Evolutionary conservation across 2,113 vertebrate species (phyloP), one percentile per base, ranked within the genome.

Genomic region (Clarias magur): DNA sequence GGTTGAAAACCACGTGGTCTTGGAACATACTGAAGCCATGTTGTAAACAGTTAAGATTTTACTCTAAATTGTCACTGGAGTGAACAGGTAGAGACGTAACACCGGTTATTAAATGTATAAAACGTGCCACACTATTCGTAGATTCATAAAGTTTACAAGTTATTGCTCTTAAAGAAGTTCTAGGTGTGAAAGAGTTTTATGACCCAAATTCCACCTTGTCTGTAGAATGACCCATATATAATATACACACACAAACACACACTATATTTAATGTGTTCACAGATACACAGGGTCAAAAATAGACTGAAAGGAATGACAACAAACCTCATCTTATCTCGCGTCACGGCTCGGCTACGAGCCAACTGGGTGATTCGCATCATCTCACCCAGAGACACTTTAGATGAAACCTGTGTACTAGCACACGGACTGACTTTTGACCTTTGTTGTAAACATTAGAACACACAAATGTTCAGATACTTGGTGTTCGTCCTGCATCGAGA

Each of bases 371-470:
- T 27, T 60, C 75, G 57, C 23, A 25, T 73, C 30, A 17, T 82
- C 80, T 59, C 25, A 3, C 27, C 48, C 16, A 27, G 38, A 38
- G 34, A 1, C 59, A 70, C 72, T 17, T 38, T 56, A 5, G 25
- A 80, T 57, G 34, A 70, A 83, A 42, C 13, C 60, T 9, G 30
- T 25, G 23, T 59, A 67, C 9, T 19, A 10, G 53, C 1, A 34
- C 34, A 57, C 60, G 30, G 87, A 81, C 80, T 25, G 72, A 91
- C 89, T 89, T 86, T 83, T 9, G 83, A 79, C 17, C 73, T 65
- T 60, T n/a, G 67, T 54, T 62, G 59, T 79, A 85, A 85, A 79
- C 42, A 85, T 79, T 65, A 75, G 6, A 21, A 8, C 72, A 75
- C 23, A 48, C 11, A 48, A 48, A 48, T 9, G 15, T 30, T 6